A percentile compares a stretch with the other conserved stretches of the same genome.
Conservation (phyloP, 1,140 invertebrate genomes). For the Eriosoma lanigerum region DNA sequence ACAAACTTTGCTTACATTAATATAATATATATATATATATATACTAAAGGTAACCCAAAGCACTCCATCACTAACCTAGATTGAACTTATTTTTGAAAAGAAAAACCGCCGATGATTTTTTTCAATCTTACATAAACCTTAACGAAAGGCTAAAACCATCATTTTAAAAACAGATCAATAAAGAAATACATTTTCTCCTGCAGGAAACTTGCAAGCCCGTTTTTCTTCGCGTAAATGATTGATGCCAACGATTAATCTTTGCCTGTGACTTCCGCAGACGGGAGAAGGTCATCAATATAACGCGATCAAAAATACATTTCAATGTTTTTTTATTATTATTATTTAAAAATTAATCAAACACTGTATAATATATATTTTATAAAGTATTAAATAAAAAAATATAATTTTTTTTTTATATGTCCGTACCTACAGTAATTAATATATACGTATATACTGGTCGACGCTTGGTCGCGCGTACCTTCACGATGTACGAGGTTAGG, state of each 20-base stretch:
- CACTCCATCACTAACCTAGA: background rate
- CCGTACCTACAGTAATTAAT: background rate
- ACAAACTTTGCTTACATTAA: background rate
- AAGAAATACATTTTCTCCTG: constrained; percentile 25
- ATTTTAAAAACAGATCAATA: constrained; percentile 35
- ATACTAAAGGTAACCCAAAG: too few species aligned
- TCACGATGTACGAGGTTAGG: too few species aligned
- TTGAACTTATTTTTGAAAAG: too few species aligned
- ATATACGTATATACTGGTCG: background rate
- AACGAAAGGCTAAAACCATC: constrained; percentile 21
- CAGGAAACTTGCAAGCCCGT: constrained; percentile 5
- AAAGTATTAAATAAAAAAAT: background rate
- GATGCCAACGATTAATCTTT: constrained; percentile 36
- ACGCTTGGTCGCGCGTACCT: too few species aligned
- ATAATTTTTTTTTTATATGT: too few species aligned
- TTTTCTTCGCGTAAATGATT: constrained; percentile 25
- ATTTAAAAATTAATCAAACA: constrained; percentile 30
- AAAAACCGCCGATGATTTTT: background rate
- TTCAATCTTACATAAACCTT: background rate
- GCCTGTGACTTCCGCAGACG: background rate
- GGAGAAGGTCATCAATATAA: constrained; percentile 37
- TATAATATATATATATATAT: too few species aligned
- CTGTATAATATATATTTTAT: background rate
- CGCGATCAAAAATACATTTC: constrained; percentile 38
- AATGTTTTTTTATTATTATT: background rate